Evolutionary conservation across 2,797 vertebrate species (phyloP), one percentile per base, ranked within the genome.

Genomic region (Enteromius argenteus): DNA sequence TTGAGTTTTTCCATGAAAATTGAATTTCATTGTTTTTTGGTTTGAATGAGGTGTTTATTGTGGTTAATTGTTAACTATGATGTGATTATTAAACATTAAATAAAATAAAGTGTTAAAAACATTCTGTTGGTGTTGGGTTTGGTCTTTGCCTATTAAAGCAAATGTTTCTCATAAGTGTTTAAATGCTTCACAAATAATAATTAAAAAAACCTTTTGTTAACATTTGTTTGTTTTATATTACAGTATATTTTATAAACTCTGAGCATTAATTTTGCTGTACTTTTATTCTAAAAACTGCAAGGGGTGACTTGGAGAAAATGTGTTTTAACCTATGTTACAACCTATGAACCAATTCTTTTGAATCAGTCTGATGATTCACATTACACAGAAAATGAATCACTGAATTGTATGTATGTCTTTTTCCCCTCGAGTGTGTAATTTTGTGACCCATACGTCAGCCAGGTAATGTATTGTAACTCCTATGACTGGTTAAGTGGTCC

Each of bases 51-150:
- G 92, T 95, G 93, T 95, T 95, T 90, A 93, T 94, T 95, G 95
- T 96, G 93, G 92, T 95, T 93, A 93, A 89, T 92, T 95, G 95
- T 95, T 94, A 93, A 94, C 94, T 96, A 95, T 95, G 93, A 94
- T 93, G 94, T 95, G 94, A 94, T 94, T 92, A 94, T 94, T 94
- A 93, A 95, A 94, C 92, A 93, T 92, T 88, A 91, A 94, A 95
- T 94, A 93, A 89, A 89, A 89, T 71, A 82, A 83, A 84, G 78
- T 86, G 80, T 86, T 86, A 62, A 88, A 87, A 86, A 86, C 49
- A 74, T 32, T 46, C 35, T 46, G 44, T 67, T 6, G 1, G 7
- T 68, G 30, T 62, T 37, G 17, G 1, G 4, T 69, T 71, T 46
- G 6, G 32, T 80, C 21, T 56, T 32, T 23, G 2, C 75, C 2